A percentile compares a stretch with the other conserved stretches of the same genome.
Evolutionary conservation across 1,140 invertebrate genomes (phyloP).

Genomic region (Magallana ariakensis): DNA sequence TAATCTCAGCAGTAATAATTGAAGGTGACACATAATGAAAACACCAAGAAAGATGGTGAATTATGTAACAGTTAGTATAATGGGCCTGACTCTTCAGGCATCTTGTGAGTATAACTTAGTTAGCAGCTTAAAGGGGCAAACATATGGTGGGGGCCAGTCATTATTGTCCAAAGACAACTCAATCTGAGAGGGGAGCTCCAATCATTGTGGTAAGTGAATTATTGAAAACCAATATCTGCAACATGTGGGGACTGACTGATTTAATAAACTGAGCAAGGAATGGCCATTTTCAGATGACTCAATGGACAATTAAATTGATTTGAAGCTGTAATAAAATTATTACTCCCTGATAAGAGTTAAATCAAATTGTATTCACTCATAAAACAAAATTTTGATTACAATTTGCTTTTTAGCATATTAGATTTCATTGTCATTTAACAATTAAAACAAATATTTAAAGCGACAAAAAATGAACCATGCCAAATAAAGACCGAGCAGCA

Average conservation of each 20-base stretch:
- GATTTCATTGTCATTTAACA: no score
- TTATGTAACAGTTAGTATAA: neutral
- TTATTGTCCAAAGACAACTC: constrained; percentile 21
- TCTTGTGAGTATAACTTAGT: constrained; percentile 29
- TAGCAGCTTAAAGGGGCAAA: constrained; percentile 15
- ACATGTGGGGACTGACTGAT: constrained; percentile 29
- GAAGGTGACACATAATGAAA: constrained; percentile 28
- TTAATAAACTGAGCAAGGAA: neutral
- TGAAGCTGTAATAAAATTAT: neutral
- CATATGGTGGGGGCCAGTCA: constrained; percentile 13
- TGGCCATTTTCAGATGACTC: constrained; percentile 9
- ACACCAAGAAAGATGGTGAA: neutral
- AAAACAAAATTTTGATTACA: neutral
- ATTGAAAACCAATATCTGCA: constrained; percentile 23
- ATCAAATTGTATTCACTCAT: constrained; percentile 3
- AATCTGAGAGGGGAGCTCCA: neutral
- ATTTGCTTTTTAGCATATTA: no score
- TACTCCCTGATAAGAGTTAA: constrained; percentile 9
- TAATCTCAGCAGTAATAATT: constrained; percentile 14
- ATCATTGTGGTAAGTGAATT: neutral
- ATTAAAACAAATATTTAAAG: no score
- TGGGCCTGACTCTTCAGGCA: neutral
- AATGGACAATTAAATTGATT: constrained; percentile 6
- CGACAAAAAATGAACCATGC: no score
- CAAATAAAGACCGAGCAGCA: no score